Conservation (phyloP, 2,113 vertebrate species). For the Trochalopteron elliotii region DNA sequence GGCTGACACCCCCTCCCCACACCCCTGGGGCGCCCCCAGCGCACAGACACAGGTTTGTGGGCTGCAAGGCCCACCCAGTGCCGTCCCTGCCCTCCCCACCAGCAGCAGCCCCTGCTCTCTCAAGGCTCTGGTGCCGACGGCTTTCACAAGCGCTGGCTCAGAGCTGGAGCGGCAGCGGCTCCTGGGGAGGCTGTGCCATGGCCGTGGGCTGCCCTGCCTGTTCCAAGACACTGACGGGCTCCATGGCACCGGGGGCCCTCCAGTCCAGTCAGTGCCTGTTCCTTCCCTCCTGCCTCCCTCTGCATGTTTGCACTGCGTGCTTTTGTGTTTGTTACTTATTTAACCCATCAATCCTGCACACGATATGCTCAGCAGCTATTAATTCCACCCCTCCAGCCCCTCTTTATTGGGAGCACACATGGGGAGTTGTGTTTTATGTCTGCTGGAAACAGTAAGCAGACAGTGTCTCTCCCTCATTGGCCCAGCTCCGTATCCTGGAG, state of each 20-base stretch:
- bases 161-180: not conserved
- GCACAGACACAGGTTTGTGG: rapidly evolving
- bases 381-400: conserved; percentile 9
- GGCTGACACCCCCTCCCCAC: not conserved
- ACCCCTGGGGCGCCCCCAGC: not conserved
- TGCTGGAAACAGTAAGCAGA: not conserved
- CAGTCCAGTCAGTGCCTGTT: not conserved
- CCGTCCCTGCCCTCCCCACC: not conserved
- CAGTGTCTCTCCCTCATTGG: conserved; percentile 2
- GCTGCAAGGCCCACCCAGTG: rapidly evolving
- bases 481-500: not conserved
- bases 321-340: conserved; percentile 20
- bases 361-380: not conserved
- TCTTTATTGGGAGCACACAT: conserved; percentile 38
- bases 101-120: not conserved
- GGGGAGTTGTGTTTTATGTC: conserved; percentile 60
- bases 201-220: not conserved
- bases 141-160: not conserved
- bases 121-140: not conserved
- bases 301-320: not conserved
- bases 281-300: not conserved
- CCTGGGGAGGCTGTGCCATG: not conserved
- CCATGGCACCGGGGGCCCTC: not conserved
- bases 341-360: conserved; percentile 21
- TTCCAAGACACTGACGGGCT: not conserved